These are phyloP conservation scores for Nymphalis c-album DNA, from an alignment of 2,888 invertebrate species.

Conservation along the genomic window DNA sequence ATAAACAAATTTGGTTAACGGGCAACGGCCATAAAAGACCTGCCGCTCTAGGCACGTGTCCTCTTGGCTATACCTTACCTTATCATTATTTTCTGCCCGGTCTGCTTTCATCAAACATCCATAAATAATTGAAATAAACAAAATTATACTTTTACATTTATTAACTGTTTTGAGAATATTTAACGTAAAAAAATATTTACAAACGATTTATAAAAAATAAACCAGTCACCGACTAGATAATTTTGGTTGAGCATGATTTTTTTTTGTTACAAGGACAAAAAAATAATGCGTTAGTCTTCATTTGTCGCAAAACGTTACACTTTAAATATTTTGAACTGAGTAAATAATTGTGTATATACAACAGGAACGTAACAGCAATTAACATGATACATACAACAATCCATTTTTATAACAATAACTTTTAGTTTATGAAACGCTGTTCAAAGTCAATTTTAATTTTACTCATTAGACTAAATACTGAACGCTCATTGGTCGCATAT, in stretches of 20 bases:
- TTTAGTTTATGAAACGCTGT: too few species aligned
- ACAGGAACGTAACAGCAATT: not conserved
- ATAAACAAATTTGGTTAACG: too few species aligned
- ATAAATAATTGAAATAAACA: not conserved
- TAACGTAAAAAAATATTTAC: slow-evolving; percentile 20
- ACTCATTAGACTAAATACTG: too few species aligned
- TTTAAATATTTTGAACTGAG: not conserved
- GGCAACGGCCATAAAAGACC: too few species aligned
- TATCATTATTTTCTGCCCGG: too few species aligned
- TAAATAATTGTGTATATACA: not conserved
- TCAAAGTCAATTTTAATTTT: too few species aligned
- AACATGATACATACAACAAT: not conserved
- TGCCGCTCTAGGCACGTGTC: too few species aligned
- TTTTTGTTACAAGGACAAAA: not conserved
- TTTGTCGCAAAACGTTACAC: not conserved
- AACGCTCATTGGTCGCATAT: too few species aligned
- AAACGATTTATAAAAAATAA: slow-evolving; percentile 9
- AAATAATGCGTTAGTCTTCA: not conserved
- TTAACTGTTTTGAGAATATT: slow-evolving; percentile 12
- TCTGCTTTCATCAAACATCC: not conserved
- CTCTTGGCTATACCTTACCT: too few species aligned
- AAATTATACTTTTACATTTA: slow-evolving; percentile 1
- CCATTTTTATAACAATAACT: not conserved
- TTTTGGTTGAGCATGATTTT: slow-evolving; percentile 17
- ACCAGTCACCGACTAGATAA: slow-evolving; percentile 8